Evolutionary conservation across 2,113 vertebrate species (phyloP).

Genomic region (Myxocyprinus asiaticus): DNA sequence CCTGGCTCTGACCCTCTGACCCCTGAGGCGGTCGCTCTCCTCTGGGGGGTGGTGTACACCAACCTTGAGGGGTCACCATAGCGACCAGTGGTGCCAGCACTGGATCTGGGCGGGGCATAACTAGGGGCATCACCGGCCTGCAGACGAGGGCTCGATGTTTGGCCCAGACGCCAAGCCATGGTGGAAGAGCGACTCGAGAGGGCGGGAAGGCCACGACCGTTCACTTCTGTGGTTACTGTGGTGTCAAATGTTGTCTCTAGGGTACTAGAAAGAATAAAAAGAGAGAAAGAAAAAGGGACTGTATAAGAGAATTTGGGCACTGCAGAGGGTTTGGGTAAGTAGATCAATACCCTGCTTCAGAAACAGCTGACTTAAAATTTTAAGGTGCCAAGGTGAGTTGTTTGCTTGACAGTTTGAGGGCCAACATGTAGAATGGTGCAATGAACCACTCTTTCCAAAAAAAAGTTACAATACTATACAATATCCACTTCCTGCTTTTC

Average conservation of each 20-base stretch:
- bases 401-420: constrained; percentile 12
- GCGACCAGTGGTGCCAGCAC: constrained; percentile 68
- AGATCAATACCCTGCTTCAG: constrained; percentile 19
- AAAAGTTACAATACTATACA: too few species aligned
- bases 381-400: constrained; percentile 5
- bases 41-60: constrained; percentile 84
- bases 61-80: constrained; percentile 91
- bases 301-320: neutral
- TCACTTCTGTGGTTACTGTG: constrained; percentile 96
- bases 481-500: too few species aligned
- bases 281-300: neutral
- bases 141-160: constrained; percentile 85
- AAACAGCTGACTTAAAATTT: constrained; percentile 7
- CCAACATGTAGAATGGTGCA: neutral
- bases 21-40: constrained; percentile 74
- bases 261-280: constrained; percentile 75
- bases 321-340: constrained; percentile 11
- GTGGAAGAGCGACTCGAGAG: constrained; percentile 83
- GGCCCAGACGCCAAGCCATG: constrained; percentile 94
- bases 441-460: constrained; percentile 2
- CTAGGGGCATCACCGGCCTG: constrained; percentile 94
- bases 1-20: constrained; percentile 78
- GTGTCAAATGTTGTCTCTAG: constrained; percentile 97
- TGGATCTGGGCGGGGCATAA: constrained; percentile 74
- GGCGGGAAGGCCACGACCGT: constrained; percentile 85